These are phyloP conservation scores for Microdon myrmicae DNA, from an alignment of 2,888 invertebrate genomes.

Conservation along the genomic window DNA sequence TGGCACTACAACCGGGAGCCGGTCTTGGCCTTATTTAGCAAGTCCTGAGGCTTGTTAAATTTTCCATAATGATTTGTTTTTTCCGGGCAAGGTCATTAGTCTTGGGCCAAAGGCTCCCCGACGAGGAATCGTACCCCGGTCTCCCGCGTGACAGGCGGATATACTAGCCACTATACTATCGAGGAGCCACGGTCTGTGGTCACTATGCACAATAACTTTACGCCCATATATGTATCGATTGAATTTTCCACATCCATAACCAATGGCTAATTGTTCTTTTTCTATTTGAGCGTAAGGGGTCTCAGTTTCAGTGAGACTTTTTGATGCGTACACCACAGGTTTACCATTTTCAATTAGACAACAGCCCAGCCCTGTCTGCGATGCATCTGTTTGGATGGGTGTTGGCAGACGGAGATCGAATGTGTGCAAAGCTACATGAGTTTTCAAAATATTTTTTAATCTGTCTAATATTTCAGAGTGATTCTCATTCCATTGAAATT, in stretches of 20 bases:
- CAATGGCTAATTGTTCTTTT: slow-evolving; percentile 7
- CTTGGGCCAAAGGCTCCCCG: too few relatives aligned
- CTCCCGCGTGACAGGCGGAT: too few relatives aligned
- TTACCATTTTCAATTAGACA: slow-evolving; percentile 9
- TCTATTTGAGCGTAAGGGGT: slow-evolving; percentile 11
- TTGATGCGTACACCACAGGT: slow-evolving; percentile 14
- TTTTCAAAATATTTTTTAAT: slow-evolving; percentile 7
- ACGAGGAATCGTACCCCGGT: too few relatives aligned
- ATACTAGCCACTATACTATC: too few relatives aligned
- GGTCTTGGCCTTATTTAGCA: too few relatives aligned
- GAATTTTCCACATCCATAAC: slow-evolving; percentile 4
- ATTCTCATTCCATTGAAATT: background rate
- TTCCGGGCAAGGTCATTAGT: too few relatives aligned
- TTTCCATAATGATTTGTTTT: too few relatives aligned
- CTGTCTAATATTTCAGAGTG: slow-evolving; percentile 12
- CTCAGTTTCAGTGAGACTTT: slow-evolving; percentile 12
- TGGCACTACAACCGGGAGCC: too few relatives aligned
- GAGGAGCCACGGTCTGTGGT: slow-evolving; percentile 21
- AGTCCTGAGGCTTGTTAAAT: too few relatives aligned
- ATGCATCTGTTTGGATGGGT: slow-evolving; percentile 4
- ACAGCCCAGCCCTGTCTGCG: slow-evolving; percentile 13
- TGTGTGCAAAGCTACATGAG: slow-evolving; percentile 2
- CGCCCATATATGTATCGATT: slow-evolving; percentile 8
- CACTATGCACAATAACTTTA: background rate
- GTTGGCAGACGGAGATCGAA: slow-evolving; percentile 9